Conservation (phyloP, 1,140 invertebrate species). For the Papilio machaon region DNA sequence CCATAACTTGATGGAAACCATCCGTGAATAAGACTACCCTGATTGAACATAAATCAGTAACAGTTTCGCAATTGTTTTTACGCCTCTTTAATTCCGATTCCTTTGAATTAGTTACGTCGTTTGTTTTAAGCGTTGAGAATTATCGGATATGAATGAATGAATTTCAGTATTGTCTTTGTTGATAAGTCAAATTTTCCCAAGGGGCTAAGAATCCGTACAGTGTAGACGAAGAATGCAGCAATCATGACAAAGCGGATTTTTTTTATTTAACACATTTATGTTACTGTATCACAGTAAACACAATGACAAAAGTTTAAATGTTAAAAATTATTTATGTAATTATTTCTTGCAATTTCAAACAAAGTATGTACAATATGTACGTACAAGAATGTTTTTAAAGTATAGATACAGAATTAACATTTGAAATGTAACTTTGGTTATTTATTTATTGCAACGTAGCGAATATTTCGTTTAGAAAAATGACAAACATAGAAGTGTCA, state of each 20-base stretch:
- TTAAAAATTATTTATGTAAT: too few relatives aligned
- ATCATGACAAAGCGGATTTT: too few relatives aligned
- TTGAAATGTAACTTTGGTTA: background rate
- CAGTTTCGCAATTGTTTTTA: conserved; percentile 72
- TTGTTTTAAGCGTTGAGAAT: conserved; percentile 30
- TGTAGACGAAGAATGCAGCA: too few relatives aligned
- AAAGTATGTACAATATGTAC: too few relatives aligned
- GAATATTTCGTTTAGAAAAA: conserved; percentile 45
- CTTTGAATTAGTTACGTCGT: conserved; percentile 35
- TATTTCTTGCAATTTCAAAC: too few relatives aligned
- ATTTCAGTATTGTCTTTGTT: conserved; percentile 30
- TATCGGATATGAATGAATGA: conserved; percentile 14
- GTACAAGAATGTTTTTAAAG: too few relatives aligned
- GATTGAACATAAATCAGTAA: conserved; percentile 62
- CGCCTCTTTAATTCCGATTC: conserved; percentile 66
- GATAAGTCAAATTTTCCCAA: conserved; percentile 23
- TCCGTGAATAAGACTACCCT: conserved; percentile 60
- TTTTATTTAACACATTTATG: too few relatives aligned
- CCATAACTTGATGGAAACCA: conserved; percentile 57
- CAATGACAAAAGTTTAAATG: too few relatives aligned
- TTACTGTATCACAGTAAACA: too few relatives aligned
- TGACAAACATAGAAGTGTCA: conserved; percentile 73
- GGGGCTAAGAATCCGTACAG: background rate
- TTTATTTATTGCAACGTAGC: conserved; percentile 13
- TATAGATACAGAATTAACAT: too few relatives aligned